Conservation (phyloP, 2,797 vertebrate genomes). For the Clarias laeviceps region DNA sequence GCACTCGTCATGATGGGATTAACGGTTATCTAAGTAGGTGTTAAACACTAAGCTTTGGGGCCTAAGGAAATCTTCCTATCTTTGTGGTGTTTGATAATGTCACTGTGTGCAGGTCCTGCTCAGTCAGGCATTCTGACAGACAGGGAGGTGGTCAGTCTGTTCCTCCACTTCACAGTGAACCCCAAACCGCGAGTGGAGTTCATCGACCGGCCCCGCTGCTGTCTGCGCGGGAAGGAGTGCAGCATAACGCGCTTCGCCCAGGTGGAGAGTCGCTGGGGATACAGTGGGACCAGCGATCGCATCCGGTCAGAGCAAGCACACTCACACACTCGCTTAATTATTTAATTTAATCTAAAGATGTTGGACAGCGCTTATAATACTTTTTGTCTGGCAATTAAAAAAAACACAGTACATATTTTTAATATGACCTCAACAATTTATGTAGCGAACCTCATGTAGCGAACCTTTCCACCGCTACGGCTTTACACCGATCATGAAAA, state of each 20-base stretch:
- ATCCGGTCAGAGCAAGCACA: conserved; percentile 79
- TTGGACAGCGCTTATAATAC: background rate
- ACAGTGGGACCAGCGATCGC: conserved; percentile 95
- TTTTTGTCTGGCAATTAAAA: background rate
- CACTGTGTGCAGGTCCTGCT: conserved; percentile 71
- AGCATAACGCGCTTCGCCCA: conserved; percentile 94
- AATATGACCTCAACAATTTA: background rate
- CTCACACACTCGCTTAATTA: background rate
- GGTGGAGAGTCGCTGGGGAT: conserved; percentile 98
- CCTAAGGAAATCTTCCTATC: background rate
- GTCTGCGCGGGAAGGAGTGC: conserved; percentile 94
- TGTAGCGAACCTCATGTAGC: background rate
- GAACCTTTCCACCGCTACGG: background rate
- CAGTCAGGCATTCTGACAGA: conserved; percentile 88
- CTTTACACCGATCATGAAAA: background rate
- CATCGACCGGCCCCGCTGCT: conserved; percentile 93
- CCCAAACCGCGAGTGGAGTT: conserved; percentile 96
- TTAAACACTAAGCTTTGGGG: background rate
- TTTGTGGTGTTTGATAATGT: conserved; percentile 27
- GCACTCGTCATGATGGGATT: background rate
- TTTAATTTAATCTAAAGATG: background rate
- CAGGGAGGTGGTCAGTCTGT: conserved; percentile 94
- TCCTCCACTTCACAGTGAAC: conserved; percentile 97
- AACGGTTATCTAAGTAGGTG: background rate
- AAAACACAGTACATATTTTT: background rate